Base-by-base conservation (phyloP, 2,888 invertebrate species). In the Pterostichus niger region DNA sequence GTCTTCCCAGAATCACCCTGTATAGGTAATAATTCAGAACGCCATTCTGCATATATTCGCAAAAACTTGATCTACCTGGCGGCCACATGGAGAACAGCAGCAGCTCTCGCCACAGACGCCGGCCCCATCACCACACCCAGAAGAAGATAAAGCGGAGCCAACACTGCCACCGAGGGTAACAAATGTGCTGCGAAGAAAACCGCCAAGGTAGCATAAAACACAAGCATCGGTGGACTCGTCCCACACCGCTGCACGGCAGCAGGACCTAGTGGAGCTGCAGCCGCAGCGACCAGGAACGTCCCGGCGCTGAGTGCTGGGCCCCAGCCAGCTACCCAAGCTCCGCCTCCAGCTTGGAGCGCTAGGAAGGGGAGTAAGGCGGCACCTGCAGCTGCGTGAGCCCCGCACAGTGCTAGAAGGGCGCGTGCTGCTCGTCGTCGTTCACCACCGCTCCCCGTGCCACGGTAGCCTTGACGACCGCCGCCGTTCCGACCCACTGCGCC, bases 371-470 rank as follows among this genome's bases (percentile, higher is more conserved):
- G 24, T 11, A 71, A 9, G 17, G 44, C 68, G 17, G 68, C 68
- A 0, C 68, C 68, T 1, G 13, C 44, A 15, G 40, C 40, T 11
- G 68, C 68, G 17, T 71, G 68, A 9, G 68, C 68, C n/a, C 68
- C 40, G 24, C 68, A 71, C 6, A 71, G 46, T 0, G 68, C 68
- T 0, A 71, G 68, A 0, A 71, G 68, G 17, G 40, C 44, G 9
- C 44, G 40, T 6, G 68, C 68, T 17, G 68, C 15, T 13, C 68
- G 68, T 0, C 44, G 40, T 2, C 44, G 40, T 44, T 71, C 68
- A 90, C 78, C 91, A 93, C 13, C 90, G 91, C 0, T 94, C 93
- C 78, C 96, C 92, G 11, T 96, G 91, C 0, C 95, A 92, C 3
- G 95, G 92, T 85, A 40, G 6, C 9, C 7, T 6, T 7, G 7